Evolutionary conservation across 2,113 vertebrate genomes (phyloP).

Genomic region (Ornithorhynchus anatinus): DNA sequence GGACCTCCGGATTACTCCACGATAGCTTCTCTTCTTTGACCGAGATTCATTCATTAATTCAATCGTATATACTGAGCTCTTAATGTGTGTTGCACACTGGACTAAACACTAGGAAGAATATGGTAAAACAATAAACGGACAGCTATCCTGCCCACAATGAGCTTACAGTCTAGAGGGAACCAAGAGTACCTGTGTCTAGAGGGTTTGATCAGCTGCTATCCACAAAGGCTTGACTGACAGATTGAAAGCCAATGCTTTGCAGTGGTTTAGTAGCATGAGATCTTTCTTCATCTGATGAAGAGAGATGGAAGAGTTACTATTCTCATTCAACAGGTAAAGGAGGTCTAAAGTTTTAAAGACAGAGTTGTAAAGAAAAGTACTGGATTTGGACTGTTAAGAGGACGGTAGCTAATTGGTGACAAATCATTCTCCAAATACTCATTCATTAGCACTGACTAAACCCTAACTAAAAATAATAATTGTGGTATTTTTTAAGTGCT

Average conservation of each 20-base stretch:
- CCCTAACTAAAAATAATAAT: too few relatives aligned
- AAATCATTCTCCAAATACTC: not conserved
- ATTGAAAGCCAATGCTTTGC: slow-evolving; percentile 22
- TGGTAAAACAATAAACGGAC: too few relatives aligned
- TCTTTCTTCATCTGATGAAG: slow-evolving; percentile 17
- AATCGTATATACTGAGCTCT: too few relatives aligned
- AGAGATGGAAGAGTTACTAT: slow-evolving; percentile 44
- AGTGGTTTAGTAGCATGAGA: slow-evolving; percentile 43
- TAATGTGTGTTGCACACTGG: too few relatives aligned
- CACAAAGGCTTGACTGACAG: slow-evolving; percentile 27
- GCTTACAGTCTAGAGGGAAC: too few relatives aligned
- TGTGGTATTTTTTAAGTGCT: too few relatives aligned
- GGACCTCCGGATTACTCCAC: slow-evolving; percentile 22
- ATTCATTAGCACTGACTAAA: too few relatives aligned
- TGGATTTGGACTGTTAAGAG: slow-evolving; percentile 35
- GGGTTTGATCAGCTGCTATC: too few relatives aligned
- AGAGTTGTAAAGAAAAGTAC: slow-evolving; percentile 35
- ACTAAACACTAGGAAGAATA: too few relatives aligned
- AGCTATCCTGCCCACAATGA: too few relatives aligned
- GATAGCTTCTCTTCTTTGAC: slow-evolving; percentile 39
- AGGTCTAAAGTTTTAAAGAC: slow-evolving; percentile 41
- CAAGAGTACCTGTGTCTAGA: too few relatives aligned
- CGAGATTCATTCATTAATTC: too few relatives aligned
- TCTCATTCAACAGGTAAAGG: slow-evolving; percentile 21
- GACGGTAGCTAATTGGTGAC: slow-evolving; percentile 10